phyloP scores from a whole-genome alignment of 2,888 invertebrate species.

The Rhynchonema sp. region DNA sequence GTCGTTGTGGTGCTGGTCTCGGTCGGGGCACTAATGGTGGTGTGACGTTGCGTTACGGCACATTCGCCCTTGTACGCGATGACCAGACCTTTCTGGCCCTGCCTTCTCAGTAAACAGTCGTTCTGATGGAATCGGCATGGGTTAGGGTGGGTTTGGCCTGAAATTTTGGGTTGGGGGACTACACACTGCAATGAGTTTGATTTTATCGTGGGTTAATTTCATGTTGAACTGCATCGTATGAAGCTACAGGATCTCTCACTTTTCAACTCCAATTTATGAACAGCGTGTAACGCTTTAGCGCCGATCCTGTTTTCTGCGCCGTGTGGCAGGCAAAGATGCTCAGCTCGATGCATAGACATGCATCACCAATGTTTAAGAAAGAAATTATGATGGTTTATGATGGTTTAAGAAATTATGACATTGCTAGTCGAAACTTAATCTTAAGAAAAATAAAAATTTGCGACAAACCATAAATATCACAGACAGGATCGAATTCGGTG shows the following conservation, averaged over 20 bases:
- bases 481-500: neutral
- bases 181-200: neutral
- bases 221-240: too few relatives aligned
- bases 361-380: neutral
- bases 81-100: neutral
- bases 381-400: neutral
- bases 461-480: neutral
- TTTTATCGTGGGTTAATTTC: too few relatives aligned
- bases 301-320: too few relatives aligned
- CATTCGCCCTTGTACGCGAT: neutral
- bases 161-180: neutral
- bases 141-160: conserved; percentile 9
- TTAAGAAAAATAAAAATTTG: neutral
- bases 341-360: too few relatives aligned
- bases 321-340: too few relatives aligned
- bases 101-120: conserved; percentile 9
- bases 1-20: conserved; percentile 1
- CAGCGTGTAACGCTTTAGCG: too few relatives aligned
- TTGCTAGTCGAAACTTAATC: too few relatives aligned
- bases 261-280: too few relatives aligned
- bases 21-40: conserved; percentile 1
- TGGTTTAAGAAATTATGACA: too few relatives aligned
- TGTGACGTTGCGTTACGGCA: neutral
- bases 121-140: conserved; percentile 11
- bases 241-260: too few relatives aligned